These are phyloP conservation scores for Murina feae DNA, from an alignment of 2,113 vertebrate genomes.

Conservation along the genomic window DNA sequence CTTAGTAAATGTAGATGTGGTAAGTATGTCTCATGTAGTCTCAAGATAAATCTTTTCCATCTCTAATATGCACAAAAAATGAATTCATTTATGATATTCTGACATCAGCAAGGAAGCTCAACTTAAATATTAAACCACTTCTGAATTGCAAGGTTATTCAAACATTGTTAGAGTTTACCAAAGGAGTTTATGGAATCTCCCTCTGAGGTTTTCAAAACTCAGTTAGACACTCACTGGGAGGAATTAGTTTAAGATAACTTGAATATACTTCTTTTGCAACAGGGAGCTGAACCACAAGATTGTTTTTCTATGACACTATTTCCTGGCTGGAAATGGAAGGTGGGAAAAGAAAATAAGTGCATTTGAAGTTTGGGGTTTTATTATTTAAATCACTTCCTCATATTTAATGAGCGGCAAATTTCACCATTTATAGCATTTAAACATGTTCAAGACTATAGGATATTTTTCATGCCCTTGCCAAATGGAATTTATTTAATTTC, in stretches of 20 bases:
- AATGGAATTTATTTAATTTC: constrained; percentile 55
- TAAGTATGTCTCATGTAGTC: neutral
- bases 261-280: constrained; percentile 10
- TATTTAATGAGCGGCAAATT: constrained; percentile 47
- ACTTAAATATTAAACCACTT: neutral
- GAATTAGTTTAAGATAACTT: constrained; percentile 54
- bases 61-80: neutral
- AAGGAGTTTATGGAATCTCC: neutral
- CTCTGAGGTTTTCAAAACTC: constrained; percentile 29
- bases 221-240: constrained; percentile 27
- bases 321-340: constrained; percentile 62
- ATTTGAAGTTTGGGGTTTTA: constrained; percentile 45
- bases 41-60: neutral
- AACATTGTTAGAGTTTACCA: neutral
- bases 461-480: constrained; percentile 19
- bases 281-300: constrained; percentile 31
- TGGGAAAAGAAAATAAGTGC: constrained; percentile 64
- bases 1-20: neutral
- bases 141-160: neutral
- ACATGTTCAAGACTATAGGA: constrained; percentile 8
- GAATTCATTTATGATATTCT: neutral
- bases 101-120: neutral
- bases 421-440: constrained; percentile 50
- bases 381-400: constrained; percentile 66
- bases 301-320: constrained; percentile 61